A percentile compares a stretch with the other conserved stretches of the same genome.
phyloP scores from a whole-genome alignment of 2,797 vertebrate species.

The Tragelaphus eurycerus region DNA sequence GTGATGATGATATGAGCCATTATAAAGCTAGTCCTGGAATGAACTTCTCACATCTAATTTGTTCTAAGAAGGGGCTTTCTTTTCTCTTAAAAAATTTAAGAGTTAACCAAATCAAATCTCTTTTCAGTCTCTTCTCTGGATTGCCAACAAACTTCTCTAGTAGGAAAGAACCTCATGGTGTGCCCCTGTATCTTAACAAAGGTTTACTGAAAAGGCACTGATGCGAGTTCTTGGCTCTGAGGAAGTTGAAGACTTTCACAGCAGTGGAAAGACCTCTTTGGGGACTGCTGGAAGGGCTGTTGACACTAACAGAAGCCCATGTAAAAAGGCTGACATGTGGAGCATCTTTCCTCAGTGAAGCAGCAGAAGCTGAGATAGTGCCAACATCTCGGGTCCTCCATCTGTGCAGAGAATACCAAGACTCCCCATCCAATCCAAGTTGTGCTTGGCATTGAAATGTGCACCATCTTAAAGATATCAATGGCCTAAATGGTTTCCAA shows the following conservation, averaged over 20 bases:
- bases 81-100: conserved; percentile 1
- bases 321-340: conserved; percentile 39
- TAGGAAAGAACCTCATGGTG: background rate
- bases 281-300: conserved; percentile 39
- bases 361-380: conserved; percentile 31
- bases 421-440: conserved; percentile 49
- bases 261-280: conserved; percentile 32
- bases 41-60: conserved; percentile 13
- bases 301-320: conserved; percentile 42
- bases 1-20: background rate
- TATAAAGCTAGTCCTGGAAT: background rate
- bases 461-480: conserved; percentile 45
- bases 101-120: conserved; percentile 27
- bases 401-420: conserved; percentile 69
- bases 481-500: conserved; percentile 47
- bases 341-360: conserved; percentile 49
- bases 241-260: conserved; percentile 36
- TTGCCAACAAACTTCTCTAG: background rate
- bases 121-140: conserved; percentile 5
- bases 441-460: conserved; percentile 60
- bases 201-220: conserved; percentile 14
- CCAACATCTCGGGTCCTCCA: conserved; percentile 59
- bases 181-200: conserved; percentile 39
- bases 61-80: background rate
- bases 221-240: conserved; percentile 19